Conservation (phyloP, 2,113 vertebrate genomes). For the Urocolius indicus region DNA sequence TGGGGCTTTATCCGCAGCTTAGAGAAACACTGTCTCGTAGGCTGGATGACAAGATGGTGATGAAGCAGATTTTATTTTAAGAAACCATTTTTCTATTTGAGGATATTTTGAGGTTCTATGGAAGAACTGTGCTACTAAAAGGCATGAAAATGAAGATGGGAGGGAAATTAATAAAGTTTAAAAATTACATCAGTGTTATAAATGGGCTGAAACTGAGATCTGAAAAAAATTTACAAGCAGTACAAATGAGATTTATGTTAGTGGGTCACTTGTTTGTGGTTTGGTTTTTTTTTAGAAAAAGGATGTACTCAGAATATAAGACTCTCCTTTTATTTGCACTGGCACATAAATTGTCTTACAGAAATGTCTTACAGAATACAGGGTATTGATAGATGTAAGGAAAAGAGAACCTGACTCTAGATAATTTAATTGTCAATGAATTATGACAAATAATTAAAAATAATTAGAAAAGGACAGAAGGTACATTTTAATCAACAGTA, state of each 20-base stretch:
- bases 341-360: not conserved
- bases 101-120: not conserved
- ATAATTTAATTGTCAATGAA: not conserved
- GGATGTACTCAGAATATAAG: not conserved
- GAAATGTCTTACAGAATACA: not conserved
- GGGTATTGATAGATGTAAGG: not conserved
- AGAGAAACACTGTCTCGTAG: conserved; percentile 25
- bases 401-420: not conserved
- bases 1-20: conserved; percentile 46
- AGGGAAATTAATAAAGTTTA: not conserved
- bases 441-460: not conserved
- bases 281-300: not conserved
- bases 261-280: not conserved
- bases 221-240: not conserved
- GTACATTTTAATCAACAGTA: not conserved
- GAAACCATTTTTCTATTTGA: not conserved
- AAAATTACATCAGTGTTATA: not conserved
- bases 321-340: not conserved
- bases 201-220: not conserved
- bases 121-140: not conserved
- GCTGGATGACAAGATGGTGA: conserved; percentile 50
- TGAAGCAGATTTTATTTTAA: conserved; percentile 67
- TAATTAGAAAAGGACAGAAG: not conserved
- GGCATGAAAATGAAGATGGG: not conserved
- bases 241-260: conserved; percentile 7